phyloP scores from a whole-genome alignment of 2,888 invertebrate genomes.

The Spilosoma lubricipeda region DNA sequence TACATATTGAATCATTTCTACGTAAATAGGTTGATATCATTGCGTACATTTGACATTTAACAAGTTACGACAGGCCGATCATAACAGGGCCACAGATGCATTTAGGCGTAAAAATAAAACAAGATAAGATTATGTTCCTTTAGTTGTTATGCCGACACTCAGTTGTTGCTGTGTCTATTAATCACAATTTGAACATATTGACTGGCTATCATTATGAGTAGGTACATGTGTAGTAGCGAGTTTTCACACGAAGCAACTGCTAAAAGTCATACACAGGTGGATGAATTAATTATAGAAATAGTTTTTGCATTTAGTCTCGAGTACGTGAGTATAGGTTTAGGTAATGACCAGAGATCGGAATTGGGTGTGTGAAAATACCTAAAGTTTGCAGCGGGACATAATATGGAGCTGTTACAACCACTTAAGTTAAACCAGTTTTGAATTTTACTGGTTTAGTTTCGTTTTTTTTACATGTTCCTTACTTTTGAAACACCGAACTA shows the following conservation, averaged over 20 bases:
- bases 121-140: conserved; percentile 50
- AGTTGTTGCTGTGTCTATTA: conserved; percentile 59
- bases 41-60: conserved; percentile 55
- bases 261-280: conserved; percentile 65
- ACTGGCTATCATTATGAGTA: conserved; percentile 69
- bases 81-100: conserved; percentile 56
- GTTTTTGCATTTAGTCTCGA: background rate
- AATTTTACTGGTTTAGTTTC: too few relatives aligned
- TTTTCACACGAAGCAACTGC: conserved; percentile 69
- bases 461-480: too few relatives aligned
- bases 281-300: background rate
- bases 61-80: conserved; percentile 47
- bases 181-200: conserved; percentile 84
- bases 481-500: too few relatives aligned
- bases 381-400: too few relatives aligned
- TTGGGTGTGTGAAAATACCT: too few relatives aligned
- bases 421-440: too few relatives aligned
- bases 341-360: too few relatives aligned
- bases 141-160: conserved; percentile 58
- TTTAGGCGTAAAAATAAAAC: conserved; percentile 56
- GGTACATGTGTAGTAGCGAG: conserved; percentile 65
- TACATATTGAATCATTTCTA: conserved; percentile 12
- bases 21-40: conserved; percentile 12
- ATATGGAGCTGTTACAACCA: too few relatives aligned
- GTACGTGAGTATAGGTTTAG: too few relatives aligned